These are phyloP conservation scores for Hyperoplus lanceolatus DNA, from an alignment of 2,797 vertebrate species.

Conservation along the genomic window DNA sequence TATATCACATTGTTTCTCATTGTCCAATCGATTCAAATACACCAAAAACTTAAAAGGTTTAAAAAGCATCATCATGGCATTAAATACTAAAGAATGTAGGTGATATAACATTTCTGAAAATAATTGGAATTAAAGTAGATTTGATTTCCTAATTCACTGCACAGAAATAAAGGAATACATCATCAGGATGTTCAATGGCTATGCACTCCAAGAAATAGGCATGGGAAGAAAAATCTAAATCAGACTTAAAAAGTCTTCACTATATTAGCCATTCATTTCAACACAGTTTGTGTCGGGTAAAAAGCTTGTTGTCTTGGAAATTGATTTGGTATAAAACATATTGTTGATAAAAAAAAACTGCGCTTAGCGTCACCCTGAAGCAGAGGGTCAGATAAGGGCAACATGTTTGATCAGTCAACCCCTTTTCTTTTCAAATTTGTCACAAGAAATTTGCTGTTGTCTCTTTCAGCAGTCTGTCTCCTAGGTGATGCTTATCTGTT, in stretches of 20 bases:
- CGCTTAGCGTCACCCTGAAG: conserved; percentile 20
- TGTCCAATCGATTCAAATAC: background rate
- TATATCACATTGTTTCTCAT: background rate
- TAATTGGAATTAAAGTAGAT: background rate
- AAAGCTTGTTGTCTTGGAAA: background rate
- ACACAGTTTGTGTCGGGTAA: background rate
- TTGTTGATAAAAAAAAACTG: conserved; percentile 7
- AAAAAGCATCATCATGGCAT: background rate
- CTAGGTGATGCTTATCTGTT: conserved; percentile 77
- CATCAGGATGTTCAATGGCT: background rate
- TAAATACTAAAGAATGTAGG: background rate
- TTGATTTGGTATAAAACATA: conserved; percentile 16
- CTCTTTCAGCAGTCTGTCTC: conserved; percentile 66
- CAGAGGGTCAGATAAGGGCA: conserved; percentile 28
- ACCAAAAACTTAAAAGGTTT: background rate
- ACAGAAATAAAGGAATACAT: background rate
- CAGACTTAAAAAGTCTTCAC: background rate
- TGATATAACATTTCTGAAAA: background rate
- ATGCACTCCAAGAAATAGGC: background rate
- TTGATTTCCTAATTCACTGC: background rate
- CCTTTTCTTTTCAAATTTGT: conserved; percentile 56
- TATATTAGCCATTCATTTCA: background rate
- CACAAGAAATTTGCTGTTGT: conserved; percentile 64
- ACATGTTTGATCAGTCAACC: conserved; percentile 46
- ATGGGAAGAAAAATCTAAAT: conserved; percentile 7